Evolutionary conservation across 92 coral and sea anemone species (phyloP), one percentile per base, ranked within the genome.

Genomic region (Epizoanthus scotinus): DNA sequence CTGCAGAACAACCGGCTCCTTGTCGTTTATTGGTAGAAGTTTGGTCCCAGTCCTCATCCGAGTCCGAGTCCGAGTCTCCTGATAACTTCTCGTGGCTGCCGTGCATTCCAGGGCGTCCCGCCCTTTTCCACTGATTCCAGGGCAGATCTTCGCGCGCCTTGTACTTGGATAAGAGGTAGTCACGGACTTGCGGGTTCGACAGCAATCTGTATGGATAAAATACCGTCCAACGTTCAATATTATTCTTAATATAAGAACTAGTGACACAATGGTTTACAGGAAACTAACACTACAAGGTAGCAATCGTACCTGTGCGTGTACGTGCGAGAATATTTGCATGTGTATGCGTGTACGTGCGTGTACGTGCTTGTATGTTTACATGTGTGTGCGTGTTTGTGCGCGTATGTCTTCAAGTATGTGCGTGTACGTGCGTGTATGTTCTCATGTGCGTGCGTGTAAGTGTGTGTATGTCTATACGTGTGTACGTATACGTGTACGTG

Each of bases 41-140:
- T 14, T 59, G 68, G 25, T 75, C 36, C 21, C 61, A 55, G 19
- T 59, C 69, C 22, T 75, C 81, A 12, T 59, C 81, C 15, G 81
- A 55, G 19, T 59, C 69, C 22, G 59, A 68, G 13, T 59, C 81
- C 15, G 81, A 75, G 38, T 75, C 64, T 28, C 52, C 68, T 12
- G 57, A 38, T 13, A 40, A 75, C 40, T 22, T n/a, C 17, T 59
- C 81, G 10, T 40, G 12, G 29, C 25, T 58, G 57, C 50, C 69
- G 24, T 42, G 57, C 52, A 47, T 47, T 10, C 52, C 52, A 59
- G 12, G 24, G 47, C 55, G 68, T 18, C 44, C 81, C 21, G 59
- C 81, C 27, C 21, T 26, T 40, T 22, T 75, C 81, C 81, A 75
- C 57, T 75, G 81, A 60, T 75, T 75, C 81, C 81, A 75, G 15